Percentiles rank a stretch among this genome's conserved stretches.
These are phyloP conservation scores for Rugalucina vietnamica DNA, from an alignment of 2,888 invertebrate species.

Conservation along the genomic window DNA sequence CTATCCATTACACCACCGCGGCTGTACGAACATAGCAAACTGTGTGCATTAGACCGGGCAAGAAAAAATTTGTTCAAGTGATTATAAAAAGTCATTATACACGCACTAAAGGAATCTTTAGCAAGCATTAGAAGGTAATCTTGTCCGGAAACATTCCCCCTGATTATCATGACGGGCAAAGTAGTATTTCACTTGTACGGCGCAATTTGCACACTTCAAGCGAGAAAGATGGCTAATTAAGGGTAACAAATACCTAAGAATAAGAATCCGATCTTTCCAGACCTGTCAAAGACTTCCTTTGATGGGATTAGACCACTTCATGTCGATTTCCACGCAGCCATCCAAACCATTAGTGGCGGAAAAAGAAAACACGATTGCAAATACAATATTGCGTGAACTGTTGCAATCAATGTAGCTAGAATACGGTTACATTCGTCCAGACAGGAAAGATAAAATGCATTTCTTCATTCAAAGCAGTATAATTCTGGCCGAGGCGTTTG, in stretches of 20 bases:
- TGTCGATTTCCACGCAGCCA: not conserved
- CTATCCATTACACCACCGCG: too few relatives aligned
- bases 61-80: too few relatives aligned
- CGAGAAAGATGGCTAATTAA: not conserved
- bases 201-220: not conserved
- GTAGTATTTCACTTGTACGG: not conserved
- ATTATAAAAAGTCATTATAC: too few relatives aligned
- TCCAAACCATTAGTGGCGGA: not conserved
- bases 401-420: too few relatives aligned
- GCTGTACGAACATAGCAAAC: too few relatives aligned
- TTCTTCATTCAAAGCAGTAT: too few relatives aligned
- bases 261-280: not conserved
- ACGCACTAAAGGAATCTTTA: too few relatives aligned
- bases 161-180: not conserved
- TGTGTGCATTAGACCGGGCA: too few relatives aligned
- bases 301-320: not conserved
- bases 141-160: not conserved
- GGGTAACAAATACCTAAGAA: slow-evolving; percentile 4
- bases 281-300: not conserved
- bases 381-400: not conserved
- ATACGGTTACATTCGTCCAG: too few relatives aligned
- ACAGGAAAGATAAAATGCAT: too few relatives aligned
- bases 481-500: too few relatives aligned
- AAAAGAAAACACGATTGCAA: not conserved
- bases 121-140: too few relatives aligned